These are phyloP conservation scores for Zapornia atra DNA, from an alignment of 2,113 vertebrate species.

Conservation along the genomic window DNA sequence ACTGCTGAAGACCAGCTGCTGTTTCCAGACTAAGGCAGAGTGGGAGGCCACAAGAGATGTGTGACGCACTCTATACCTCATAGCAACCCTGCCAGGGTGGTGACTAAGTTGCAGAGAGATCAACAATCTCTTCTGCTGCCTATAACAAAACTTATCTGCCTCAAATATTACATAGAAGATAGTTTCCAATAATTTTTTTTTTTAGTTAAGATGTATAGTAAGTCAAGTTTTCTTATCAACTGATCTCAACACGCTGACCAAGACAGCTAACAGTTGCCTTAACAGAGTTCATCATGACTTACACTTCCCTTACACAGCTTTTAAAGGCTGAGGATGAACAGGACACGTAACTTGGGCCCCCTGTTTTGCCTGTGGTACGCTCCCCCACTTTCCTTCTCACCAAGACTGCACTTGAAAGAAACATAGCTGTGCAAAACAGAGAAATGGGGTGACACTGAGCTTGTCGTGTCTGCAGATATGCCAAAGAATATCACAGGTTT, in stretches of 20 bases:
- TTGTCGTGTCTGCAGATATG: background rate
- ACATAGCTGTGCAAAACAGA: background rate
- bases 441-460: background rate
- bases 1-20: background rate
- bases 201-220: background rate
- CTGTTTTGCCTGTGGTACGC: rapidly evolving
- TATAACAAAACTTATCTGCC: background rate
- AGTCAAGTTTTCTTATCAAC: background rate
- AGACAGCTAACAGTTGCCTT: background rate
- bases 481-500: background rate
- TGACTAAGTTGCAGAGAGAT: background rate
- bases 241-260: background rate
- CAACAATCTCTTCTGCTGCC: background rate
- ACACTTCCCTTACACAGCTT: background rate
- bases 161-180: background rate
- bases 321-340: background rate
- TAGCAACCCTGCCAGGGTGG: background rate
- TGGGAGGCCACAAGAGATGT: rapidly evolving
- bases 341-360: background rate
- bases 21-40: background rate
- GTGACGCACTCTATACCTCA: background rate
- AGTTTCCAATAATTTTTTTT: background rate
- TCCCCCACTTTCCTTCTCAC: background rate
- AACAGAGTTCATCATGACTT: background rate
- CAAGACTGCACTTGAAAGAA: background rate